Evolutionary conservation across 1,140 invertebrate genomes (phyloP).

Genomic region (Drosophila bocki): DNA sequence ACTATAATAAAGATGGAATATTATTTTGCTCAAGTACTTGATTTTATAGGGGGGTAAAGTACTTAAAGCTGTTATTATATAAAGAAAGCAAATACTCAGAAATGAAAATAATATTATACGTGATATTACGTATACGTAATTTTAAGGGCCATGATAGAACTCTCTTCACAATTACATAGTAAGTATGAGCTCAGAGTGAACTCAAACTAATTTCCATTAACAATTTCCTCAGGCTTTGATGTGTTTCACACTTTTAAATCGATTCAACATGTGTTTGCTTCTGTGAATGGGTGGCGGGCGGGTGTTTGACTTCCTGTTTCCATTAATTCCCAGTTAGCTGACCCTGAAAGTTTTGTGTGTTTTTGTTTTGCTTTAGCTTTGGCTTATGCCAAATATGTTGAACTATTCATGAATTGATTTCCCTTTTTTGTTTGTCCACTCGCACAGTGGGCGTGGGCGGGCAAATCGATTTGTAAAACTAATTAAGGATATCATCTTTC

Average conservation of each 20-base stretch:
- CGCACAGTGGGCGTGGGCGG: conserved; percentile 16
- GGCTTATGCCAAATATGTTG: conserved; percentile 26
- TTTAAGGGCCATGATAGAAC: too few species aligned
- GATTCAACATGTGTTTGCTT: conserved; percentile 44
- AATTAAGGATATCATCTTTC: conserved; percentile 53
- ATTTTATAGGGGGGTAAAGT: background rate
- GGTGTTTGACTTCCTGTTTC: conserved; percentile 35
- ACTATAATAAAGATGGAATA: background rate
- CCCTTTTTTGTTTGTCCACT: conserved; percentile 8
- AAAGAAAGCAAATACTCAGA: too few species aligned
- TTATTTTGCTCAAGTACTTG: background rate
- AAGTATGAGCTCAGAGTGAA: conserved; percentile 4
- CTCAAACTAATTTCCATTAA: conserved; percentile 18
- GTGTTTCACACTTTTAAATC: conserved; percentile 35
- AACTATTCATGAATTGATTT: conserved; percentile 48
- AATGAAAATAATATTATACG: background rate
- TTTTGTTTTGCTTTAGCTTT: conserved; percentile 22
- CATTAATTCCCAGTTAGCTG: conserved; percentile 33
- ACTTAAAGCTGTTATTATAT: rapidly evolving
- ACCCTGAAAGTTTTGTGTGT: conserved; percentile 47
- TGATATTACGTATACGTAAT: background rate
- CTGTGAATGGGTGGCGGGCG: background rate
- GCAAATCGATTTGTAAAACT: conserved; percentile 53
- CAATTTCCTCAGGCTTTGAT: conserved; percentile 24
- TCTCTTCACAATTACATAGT: background rate